Evolutionary conservation across 2,113 vertebrate genomes (phyloP).

Genomic region (Tyto alba): DNA sequence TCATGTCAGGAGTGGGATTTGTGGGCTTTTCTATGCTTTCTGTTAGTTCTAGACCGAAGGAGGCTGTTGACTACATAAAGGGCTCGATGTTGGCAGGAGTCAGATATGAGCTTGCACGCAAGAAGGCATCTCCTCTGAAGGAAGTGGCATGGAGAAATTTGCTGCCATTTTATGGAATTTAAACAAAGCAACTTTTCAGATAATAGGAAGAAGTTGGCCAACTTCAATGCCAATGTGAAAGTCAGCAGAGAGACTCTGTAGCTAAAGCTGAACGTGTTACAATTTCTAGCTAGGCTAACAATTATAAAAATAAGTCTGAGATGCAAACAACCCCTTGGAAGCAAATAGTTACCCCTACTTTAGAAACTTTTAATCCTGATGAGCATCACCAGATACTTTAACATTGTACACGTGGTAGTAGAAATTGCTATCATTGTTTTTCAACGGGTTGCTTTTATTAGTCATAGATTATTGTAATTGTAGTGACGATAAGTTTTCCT

Average conservation of each 20-base stretch:
- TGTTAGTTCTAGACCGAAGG: neutral
- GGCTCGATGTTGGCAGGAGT: neutral
- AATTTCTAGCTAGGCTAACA: neutral
- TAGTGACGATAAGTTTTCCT: neutral
- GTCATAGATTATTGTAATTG: neutral
- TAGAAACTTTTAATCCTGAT: neutral
- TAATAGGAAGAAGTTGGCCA: neutral
- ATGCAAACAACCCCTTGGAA: neutral
- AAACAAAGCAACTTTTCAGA: neutral
- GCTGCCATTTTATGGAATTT: neutral
- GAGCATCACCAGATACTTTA: neutral
- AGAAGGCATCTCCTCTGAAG: neutral
- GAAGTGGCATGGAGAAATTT: neutral
- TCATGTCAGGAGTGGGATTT: neutral
- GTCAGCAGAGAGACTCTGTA: neutral
- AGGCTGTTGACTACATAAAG: neutral
- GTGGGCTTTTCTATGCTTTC: neutral
- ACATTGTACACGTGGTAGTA: no score
- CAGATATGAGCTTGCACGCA: fast-evolving
- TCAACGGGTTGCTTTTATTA: neutral
- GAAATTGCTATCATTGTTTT: neutral
- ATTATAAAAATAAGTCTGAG: neutral
- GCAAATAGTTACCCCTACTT: neutral
- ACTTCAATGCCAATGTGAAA: neutral
- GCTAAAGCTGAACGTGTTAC: neutral